These are phyloP conservation scores for Tamandua tetradactyla DNA, from an alignment of 2,797 vertebrate genomes.

Conservation along the genomic window DNA sequence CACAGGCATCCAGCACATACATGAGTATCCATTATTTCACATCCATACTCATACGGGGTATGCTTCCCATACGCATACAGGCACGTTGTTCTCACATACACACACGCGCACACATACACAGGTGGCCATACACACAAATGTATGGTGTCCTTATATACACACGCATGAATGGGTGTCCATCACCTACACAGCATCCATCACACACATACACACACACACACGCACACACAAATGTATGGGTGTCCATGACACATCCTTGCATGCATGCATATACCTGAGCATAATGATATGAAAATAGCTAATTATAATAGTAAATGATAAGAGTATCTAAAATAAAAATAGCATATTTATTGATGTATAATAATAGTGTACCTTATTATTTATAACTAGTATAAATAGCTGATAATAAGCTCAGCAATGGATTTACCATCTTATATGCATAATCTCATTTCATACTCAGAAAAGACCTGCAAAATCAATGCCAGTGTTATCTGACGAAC, in stretches of 20 bases:
- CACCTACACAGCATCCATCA: too few relatives aligned
- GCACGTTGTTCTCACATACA: background rate
- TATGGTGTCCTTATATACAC: too few relatives aligned
- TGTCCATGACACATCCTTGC: background rate
- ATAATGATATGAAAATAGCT: background rate
- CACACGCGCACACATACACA: background rate
- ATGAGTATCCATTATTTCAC: background rate
- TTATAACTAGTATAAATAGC: background rate
- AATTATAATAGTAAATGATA: background rate
- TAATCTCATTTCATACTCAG: background rate
- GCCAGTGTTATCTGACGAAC: background rate
- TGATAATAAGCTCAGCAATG: background rate
- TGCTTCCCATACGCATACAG: background rate
- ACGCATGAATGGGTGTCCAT: too few relatives aligned
- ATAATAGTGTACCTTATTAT: background rate
- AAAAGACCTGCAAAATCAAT: background rate
- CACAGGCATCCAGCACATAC: background rate
- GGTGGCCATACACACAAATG: too few relatives aligned
- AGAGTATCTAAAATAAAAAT: background rate
- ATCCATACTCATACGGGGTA: rapidly evolving
- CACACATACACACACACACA: background rate
- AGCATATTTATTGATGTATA: background rate
- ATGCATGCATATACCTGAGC: background rate
- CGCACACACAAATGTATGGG: too few relatives aligned
- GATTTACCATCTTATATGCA: background rate